Evolutionary conservation across 2,797 vertebrate genomes (phyloP).

Genomic region (Spea hammondii): DNA sequence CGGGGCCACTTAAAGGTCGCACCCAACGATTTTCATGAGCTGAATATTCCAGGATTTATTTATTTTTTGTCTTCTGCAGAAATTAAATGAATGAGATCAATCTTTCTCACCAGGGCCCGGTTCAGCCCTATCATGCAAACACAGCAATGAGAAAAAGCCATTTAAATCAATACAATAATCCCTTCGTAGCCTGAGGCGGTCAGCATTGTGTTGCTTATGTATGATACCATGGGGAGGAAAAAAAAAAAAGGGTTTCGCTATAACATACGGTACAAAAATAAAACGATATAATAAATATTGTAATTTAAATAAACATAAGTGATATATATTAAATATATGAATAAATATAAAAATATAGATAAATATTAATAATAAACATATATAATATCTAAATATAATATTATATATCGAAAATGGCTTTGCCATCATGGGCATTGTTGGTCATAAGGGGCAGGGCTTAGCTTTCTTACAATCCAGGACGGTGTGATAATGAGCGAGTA

Average conservation of each 20-base stretch:
- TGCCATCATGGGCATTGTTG: too few relatives aligned
- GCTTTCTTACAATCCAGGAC: too few relatives aligned
- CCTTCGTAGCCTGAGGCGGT: constrained; percentile 16
- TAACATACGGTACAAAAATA: not conserved
- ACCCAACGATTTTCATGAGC: not conserved
- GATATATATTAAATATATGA: too few relatives aligned
- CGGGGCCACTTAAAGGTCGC: not conserved
- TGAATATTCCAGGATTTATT: not conserved
- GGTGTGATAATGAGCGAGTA: too few relatives aligned
- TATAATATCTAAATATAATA: too few relatives aligned
- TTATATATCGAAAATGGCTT: too few relatives aligned
- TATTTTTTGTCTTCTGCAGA: not conserved
- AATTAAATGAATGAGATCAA: constrained; percentile 21
- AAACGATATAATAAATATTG: too few relatives aligned
- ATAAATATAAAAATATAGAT: too few relatives aligned
- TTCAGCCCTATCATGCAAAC: constrained; percentile 34
- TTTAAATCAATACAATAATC: constrained; percentile 42
- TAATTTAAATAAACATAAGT: too few relatives aligned
- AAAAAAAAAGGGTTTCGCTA: not conserved
- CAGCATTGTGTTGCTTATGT: constrained; percentile 23
- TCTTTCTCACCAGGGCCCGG: constrained; percentile 13
- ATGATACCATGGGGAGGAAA: not conserved
- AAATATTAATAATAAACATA: too few relatives aligned
- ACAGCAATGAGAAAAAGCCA: constrained; percentile 25
- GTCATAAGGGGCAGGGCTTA: too few relatives aligned